A percentile compares a stretch with the other conserved stretches of the same genome.
Evolutionary conservation across 2,888 invertebrate species (phyloP).

Genomic region (Amblyjoppa fuscipennis): DNA sequence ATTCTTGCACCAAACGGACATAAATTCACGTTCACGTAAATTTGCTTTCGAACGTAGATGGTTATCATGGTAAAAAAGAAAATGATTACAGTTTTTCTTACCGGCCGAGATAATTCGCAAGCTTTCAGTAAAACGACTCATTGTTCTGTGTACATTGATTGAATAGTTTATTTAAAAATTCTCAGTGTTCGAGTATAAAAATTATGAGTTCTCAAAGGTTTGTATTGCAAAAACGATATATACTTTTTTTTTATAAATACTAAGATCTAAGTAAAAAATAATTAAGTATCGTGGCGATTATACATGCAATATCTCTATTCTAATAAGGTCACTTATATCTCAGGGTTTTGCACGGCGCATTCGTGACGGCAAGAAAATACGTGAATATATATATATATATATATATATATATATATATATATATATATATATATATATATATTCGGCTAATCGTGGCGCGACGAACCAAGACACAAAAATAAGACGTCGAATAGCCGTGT

Average conservation of each 20-base stretch:
- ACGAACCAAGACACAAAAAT: constrained; percentile 1
- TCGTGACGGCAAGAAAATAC: constrained; percentile 15
- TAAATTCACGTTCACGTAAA: too few relatives aligned
- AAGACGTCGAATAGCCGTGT: neutral
- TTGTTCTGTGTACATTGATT: constrained; percentile 7
- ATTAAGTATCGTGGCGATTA: constrained; percentile 45
- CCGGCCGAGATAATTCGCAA: too few relatives aligned
- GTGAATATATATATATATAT: neutral
- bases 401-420: neutral
- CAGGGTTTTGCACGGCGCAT: constrained; percentile 16
- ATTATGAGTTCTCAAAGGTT: constrained; percentile 22
- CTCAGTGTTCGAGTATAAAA: constrained; percentile 57
- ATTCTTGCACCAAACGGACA: too few relatives aligned
- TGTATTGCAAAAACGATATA: constrained; percentile 42
- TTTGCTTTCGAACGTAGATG: too few relatives aligned
- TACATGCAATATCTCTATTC: constrained; percentile 19
- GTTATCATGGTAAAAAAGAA: too few relatives aligned
- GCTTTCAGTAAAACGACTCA: neutral
- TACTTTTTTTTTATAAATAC: constrained; percentile 71
- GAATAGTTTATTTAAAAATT: constrained; percentile 29
- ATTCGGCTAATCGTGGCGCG: neutral
- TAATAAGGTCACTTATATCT: constrained; percentile 54
- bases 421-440: neutral
- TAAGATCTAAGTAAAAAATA: constrained; percentile 69
- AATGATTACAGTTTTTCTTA: too few relatives aligned